Percentiles rank a stretch among this genome's conserved stretches.
Conservation (phyloP, 2,888 invertebrate species). For the Dioctria linearis region DNA sequence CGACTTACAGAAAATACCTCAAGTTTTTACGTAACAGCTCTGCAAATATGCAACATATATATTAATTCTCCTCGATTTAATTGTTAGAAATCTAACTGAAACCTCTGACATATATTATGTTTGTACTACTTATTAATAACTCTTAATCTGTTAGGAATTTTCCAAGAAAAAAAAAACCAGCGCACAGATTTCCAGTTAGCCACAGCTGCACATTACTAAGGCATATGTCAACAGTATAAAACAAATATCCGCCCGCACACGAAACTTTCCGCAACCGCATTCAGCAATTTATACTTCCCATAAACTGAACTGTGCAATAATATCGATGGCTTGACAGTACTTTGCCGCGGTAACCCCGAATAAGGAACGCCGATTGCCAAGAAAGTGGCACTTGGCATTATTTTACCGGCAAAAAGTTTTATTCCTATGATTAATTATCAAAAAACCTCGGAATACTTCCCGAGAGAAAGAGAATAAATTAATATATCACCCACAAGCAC, state of each 20-base stretch:
- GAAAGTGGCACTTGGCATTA: constrained; percentile 14
- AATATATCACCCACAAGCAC: constrained; percentile 42
- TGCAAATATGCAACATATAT: no score
- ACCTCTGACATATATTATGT: no score
- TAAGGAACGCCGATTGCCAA: neutral
- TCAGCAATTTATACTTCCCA: neutral
- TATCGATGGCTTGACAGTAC: constrained; percentile 1
- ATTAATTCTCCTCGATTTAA: no score
- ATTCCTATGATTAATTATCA: constrained; percentile 38
- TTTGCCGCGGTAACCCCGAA: neutral
- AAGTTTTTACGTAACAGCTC: no score
- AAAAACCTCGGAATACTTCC: neutral
- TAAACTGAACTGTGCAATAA: neutral
- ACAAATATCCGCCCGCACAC: neutral
- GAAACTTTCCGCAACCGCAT: neutral
- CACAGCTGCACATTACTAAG: no score
- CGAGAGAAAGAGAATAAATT: constrained; percentile 34
- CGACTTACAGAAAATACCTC: no score
- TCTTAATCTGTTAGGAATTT: no score
- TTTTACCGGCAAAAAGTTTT: neutral
- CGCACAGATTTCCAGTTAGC: no score
- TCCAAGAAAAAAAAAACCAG: no score
- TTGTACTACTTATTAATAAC: no score
- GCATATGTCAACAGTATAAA: no score
- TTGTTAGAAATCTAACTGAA: no score